A percentile compares a stretch with the other conserved stretches of the same genome.
These are phyloP conservation scores for Anthopleura sola DNA, from an alignment of 64 coral and sea anemone species.

Conservation along the genomic window DNA sequence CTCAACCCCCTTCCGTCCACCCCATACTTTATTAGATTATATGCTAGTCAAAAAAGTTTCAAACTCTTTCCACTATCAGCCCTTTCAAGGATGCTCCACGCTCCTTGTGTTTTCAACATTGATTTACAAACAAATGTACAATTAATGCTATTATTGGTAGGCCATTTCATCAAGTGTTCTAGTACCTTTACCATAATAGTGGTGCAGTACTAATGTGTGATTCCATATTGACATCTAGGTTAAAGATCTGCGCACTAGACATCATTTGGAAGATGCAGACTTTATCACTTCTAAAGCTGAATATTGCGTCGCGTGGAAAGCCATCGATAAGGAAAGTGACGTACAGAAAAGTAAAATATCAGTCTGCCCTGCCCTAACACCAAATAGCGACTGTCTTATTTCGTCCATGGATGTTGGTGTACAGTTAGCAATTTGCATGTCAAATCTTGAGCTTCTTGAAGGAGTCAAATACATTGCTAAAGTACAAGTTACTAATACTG, in stretches of 20 bases:
- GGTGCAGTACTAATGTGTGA: no score
- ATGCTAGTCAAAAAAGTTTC: no score
- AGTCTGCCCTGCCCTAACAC: conserved; percentile 59
- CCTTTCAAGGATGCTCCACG: no score
- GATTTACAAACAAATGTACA: no score
- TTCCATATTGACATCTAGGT: conserved; percentile 32
- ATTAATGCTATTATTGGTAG: no score
- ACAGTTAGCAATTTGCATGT: conserved; percentile 49
- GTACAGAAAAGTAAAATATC: conserved; percentile 62
- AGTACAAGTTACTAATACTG: conserved; percentile 52
- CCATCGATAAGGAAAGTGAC: conserved; percentile 58
- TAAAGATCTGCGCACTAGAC: conserved; percentile 39
- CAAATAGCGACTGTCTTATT: conserved; percentile 44
- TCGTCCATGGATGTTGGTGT: conserved; percentile 51
- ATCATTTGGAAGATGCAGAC: conserved; percentile 34
- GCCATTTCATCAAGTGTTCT: no score
- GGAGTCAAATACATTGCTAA: conserved; percentile 76
- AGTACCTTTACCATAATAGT: no score
- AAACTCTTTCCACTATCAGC: no score
- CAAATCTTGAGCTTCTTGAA: conserved; percentile 64
- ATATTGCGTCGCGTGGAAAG: conserved; percentile 67
- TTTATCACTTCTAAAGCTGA: conserved; percentile 64
- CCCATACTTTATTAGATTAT: no score
- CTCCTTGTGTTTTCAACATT: no score
- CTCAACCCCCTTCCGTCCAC: no score